Evolutionary conservation across 2,888 invertebrate species (phyloP), one percentile per base, ranked within the genome.

Genomic region (Chymomyza procnemis): DNA sequence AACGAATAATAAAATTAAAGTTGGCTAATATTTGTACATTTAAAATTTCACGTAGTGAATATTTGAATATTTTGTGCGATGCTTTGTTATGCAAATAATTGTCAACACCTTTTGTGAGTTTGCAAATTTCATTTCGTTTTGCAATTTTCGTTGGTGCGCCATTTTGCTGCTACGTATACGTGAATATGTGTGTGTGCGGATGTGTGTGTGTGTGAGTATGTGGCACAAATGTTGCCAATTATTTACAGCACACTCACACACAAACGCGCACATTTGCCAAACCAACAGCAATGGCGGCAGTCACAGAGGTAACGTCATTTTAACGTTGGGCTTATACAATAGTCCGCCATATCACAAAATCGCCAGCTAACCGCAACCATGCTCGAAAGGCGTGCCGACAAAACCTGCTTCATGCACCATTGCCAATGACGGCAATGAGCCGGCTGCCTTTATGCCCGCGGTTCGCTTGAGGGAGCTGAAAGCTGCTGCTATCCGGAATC

Each of bases 21-120:
- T 12, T 41, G 6, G 50, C 50, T 30, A 34, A 26, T 34, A 48
- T 60, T 47, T 60, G 60, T 34, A 47, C 41, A 52, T 19, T 48
- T 52, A 18, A 34, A 52, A 54, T 54, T 58, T 58, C 19, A 5
- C 30, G 22, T 22, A 26, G 41, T n/a, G 58, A 9, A 57, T 26
- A 30, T 30, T 14, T 57, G 30, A 22, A 30, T 26, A 16, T 57
- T 50, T 26, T 59, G 59, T 34, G 46, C 19, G 41, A 47, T 74
- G 85, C 83, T 87, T 87, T 83, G 87, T 83, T 87, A 87, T 83
- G 83, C 83, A 85, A 83, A 87, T 87, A 85, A 80, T 87, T 83
- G 85, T 87, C 83, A 83, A 83, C 83, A 83, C 83, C 83, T 87
- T 87, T 80, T 79, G 79, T 74, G 79, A 79, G 87, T 75, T 80